Base-by-base conservation (phyloP, 2,797 vertebrate species). In the Rachycentron canadum region DNA sequence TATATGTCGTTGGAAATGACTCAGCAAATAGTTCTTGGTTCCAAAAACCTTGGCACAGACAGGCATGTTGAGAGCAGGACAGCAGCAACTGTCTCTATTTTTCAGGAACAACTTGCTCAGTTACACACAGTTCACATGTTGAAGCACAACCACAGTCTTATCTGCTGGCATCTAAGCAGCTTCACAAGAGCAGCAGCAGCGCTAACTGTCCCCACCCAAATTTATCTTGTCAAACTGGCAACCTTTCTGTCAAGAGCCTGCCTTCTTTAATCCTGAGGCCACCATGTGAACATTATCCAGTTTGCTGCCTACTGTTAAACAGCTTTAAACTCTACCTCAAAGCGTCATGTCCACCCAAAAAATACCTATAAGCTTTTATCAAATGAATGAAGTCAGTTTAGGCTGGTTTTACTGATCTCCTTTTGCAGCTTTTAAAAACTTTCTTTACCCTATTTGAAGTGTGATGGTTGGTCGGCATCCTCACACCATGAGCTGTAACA, bases 361-460 rank as follows among this genome's bases (percentile, higher is more conserved):
- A 65, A 50, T 45, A 32, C 19, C 23, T 50, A 26, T 52, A 25
- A 47, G 53, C 21, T 56, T 47, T 36, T 30, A 74, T 28, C 53
- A 43, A 23, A 38, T 10, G 71, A 47, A 5, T 36, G 45, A 65
- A 65, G 41, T 21, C 17, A 23, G 16, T 45, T 43, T 36, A 55
- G 10, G 32, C 34, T 56, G 72, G 52, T 69, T 71, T 40, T 40
- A 40, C 38, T 40, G 11, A 40, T 65, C 63, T 75, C 67, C 8
- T 75, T 52, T 40, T 7, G 21, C 61, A 56, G 55, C 63, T 71
- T 83, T 76, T 40, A 85, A 77, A 77, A 80, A 80, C 71, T 55
- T 80, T 80, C 52, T 68, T 52, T 30, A 73, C 73, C 74, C 81
- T 45, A 12, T 82, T 80, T 87, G 70, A 77, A 82, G 76, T 62